These are phyloP conservation scores for Sphaerophoria rueppellii DNA, from an alignment of 2,888 invertebrate species.

Conservation along the genomic window DNA sequence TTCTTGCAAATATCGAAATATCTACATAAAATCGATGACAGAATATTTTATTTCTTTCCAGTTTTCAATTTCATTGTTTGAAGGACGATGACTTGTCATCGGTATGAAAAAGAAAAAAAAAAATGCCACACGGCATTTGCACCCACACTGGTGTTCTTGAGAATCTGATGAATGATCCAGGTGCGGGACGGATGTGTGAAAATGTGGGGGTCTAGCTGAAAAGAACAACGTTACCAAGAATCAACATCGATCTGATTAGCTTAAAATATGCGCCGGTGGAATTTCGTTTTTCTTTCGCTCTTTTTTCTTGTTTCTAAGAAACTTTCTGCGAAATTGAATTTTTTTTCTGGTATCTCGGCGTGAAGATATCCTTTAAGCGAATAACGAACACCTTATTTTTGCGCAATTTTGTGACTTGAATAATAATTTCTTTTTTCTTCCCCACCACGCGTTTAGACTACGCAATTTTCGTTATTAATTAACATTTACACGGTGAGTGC, in stretches of 20 bases:
- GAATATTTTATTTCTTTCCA: conserved; percentile 24
- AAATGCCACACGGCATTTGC: background rate
- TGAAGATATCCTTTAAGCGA: conserved; percentile 1
- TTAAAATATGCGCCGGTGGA: conserved; percentile 41
- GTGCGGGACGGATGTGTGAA: conserved; percentile 33
- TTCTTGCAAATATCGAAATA: conserved; percentile 26
- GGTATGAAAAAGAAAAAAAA: conserved; percentile 19
- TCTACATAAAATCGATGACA: conserved; percentile 43
- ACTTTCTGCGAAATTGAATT: conserved; percentile 21
- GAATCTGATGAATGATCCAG: conserved; percentile 61
- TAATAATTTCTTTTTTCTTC: conserved; percentile 42
- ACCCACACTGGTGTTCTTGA: background rate
- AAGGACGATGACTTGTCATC: conserved; percentile 66
- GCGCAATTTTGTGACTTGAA: conserved; percentile 42
- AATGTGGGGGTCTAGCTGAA: conserved; percentile 14
- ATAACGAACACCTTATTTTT: conserved; percentile 36
- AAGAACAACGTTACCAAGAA: conserved; percentile 32
- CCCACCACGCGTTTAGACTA: conserved; percentile 43
- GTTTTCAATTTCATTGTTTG: conserved; percentile 11
- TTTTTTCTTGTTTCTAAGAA: background rate
- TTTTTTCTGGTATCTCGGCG: background rate
- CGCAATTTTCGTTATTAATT: conserved; percentile 70
- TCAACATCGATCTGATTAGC: conserved; percentile 63
- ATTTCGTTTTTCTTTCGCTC: background rate
- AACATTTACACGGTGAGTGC: conserved; percentile 53